Conservation (phyloP, 1,140 invertebrate genomes). For the Akabosia matsudoensis region DNA sequence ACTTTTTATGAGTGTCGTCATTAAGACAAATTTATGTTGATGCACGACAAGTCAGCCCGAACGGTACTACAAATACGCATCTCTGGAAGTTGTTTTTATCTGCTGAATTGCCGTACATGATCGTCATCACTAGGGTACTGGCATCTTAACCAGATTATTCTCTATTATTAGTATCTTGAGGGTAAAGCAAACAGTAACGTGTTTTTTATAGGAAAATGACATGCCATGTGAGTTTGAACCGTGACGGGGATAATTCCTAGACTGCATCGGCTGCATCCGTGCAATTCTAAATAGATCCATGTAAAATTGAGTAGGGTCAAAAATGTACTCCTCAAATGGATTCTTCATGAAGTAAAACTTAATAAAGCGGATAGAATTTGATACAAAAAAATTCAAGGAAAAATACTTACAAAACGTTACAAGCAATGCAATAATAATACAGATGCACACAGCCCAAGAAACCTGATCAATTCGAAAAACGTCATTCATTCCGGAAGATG, state of each 20-base stretch:
- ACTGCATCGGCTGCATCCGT: neutral
- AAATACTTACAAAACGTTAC: too few relatives aligned
- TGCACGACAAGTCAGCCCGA: too few relatives aligned
- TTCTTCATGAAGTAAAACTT: too few relatives aligned
- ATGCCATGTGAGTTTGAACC: neutral
- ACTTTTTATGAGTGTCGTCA: neutral
- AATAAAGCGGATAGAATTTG: too few relatives aligned
- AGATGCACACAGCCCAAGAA: neutral
- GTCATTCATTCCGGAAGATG: conserved; percentile 23
- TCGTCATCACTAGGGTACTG: neutral
- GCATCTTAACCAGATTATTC: conserved; percentile 4
- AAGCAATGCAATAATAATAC: too few relatives aligned
- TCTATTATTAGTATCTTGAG: conserved; percentile 9
- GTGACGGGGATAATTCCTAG: conserved; percentile 1
- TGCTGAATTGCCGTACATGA: too few relatives aligned
- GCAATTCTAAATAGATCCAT: too few relatives aligned
- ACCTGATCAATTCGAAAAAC: neutral
- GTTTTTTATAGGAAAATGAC: neutral
- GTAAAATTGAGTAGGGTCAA: too few relatives aligned
- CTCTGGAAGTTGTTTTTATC: too few relatives aligned
- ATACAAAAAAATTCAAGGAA: too few relatives aligned
- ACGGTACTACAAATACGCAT: too few relatives aligned
- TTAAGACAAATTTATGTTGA: conserved; percentile 16
- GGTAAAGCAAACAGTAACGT: neutral
- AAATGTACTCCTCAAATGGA: too few relatives aligned